phyloP scores from a whole-genome alignment of 1,140 invertebrate species.

The Pogonognathellus flavescens region DNA sequence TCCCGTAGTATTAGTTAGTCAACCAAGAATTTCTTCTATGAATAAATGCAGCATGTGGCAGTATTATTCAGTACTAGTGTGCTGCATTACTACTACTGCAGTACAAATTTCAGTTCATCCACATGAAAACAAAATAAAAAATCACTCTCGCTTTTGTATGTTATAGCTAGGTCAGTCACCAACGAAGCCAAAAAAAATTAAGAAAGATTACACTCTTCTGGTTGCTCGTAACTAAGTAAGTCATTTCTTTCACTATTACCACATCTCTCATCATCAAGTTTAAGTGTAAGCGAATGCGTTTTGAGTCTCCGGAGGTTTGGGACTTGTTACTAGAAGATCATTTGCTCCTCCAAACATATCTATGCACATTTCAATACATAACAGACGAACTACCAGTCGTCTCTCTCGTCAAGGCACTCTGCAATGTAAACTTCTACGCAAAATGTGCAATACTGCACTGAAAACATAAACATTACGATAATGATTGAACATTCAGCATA shows the following conservation, averaged over 20 bases:
- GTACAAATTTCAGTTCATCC: background rate
- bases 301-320: background rate
- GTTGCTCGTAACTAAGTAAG: background rate
- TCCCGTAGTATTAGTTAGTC: background rate
- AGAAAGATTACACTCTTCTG: background rate
- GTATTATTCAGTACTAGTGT: too few species aligned
- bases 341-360: background rate
- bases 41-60: background rate
- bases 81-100: too few species aligned
- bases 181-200: background rate
- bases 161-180: conserved; percentile 4
- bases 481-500: background rate
- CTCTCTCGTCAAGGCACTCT: background rate
- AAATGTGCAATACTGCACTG: conserved; percentile 43
- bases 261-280: conserved; percentile 41
- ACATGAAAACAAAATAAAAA: conserved; percentile 32
- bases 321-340: conserved; percentile 26
- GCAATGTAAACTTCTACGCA: background rate
- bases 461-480: conserved; percentile 19
- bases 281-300: conserved; percentile 25
- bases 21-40: background rate
- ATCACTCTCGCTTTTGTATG: background rate
- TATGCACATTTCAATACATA: conserved; percentile 8
- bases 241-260: conserved; percentile 9
- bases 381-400: conserved; percentile 13